These are phyloP conservation scores for Tanypteryx hageni DNA, from an alignment of 2,888 invertebrate species.

Conservation along the genomic window DNA sequence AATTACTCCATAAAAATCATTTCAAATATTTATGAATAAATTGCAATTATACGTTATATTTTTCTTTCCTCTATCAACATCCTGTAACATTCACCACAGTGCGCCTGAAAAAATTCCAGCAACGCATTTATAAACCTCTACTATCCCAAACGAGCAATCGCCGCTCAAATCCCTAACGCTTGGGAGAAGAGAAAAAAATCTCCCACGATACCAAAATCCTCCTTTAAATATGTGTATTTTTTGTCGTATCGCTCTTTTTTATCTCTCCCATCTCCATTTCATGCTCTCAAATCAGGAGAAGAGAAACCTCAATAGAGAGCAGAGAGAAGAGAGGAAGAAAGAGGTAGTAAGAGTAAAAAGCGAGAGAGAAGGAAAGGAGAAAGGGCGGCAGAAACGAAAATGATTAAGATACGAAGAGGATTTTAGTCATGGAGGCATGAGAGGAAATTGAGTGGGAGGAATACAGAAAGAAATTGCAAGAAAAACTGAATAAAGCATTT, in stretches of 20 bases:
- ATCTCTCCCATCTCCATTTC: neutral
- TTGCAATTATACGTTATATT: too few species aligned
- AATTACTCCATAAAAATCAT: too few species aligned
- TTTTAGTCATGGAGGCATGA: constrained; percentile 52
- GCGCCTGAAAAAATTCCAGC: neutral
- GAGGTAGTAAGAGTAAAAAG: neutral
- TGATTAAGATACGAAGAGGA: constrained; percentile 65
- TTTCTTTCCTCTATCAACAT: too few species aligned
- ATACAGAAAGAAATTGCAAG: neutral
- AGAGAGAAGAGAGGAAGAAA: constrained; percentile 2
- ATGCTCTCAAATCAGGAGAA: neutral
- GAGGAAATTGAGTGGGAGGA: neutral
- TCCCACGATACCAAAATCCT: constrained; percentile 16
- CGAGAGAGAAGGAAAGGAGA: constrained; percentile 58
- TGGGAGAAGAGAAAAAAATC: constrained; percentile 67
- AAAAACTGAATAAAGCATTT: neutral
- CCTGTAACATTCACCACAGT: neutral
- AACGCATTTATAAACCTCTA: neutral
- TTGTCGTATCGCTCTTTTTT: constrained; percentile 35
- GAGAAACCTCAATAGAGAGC: neutral
- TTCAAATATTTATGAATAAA: too few species aligned
- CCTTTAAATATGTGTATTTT: constrained; percentile 53
- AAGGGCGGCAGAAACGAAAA: constrained; percentile 38
- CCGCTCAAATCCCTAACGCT: constrained; percentile 31
- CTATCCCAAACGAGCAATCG: neutral